phyloP scores from a whole-genome alignment of 2,797 vertebrate species.

The Molossus alvarezi region DNA sequence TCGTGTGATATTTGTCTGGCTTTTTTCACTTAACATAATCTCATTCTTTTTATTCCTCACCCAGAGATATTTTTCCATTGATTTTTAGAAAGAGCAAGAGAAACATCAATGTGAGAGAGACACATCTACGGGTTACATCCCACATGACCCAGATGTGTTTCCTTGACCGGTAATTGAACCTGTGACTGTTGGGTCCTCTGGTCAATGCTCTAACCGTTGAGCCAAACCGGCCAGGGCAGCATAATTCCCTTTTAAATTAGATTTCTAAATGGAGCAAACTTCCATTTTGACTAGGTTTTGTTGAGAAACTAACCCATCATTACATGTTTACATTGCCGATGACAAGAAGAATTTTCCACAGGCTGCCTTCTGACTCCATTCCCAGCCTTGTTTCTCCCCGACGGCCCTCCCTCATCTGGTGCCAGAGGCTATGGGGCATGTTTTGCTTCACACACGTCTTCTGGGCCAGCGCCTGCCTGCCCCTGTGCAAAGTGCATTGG shows the following conservation, averaged over 20 bases:
- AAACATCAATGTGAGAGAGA: neutral
- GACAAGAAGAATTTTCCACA: neutral
- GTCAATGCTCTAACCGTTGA: neutral
- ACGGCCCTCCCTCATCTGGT: no score
- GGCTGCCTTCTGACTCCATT: neutral
- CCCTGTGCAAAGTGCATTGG: neutral
- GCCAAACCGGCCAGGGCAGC: neutral
- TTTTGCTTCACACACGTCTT: neutral
- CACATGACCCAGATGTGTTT: no score
- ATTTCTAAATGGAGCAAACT: neutral
- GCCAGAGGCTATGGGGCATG: accelerated
- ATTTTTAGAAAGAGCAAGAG: neutral
- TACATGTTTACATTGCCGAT: neutral
- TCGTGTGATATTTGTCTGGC: neutral
- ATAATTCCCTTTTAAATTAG: neutral
- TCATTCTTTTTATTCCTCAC: neutral
- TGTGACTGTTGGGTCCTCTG: neutral
- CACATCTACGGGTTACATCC: neutral
- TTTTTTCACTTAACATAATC: neutral
- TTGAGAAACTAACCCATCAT: neutral
- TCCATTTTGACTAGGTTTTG: neutral
- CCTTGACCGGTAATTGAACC: neutral
- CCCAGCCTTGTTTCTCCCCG: neutral
- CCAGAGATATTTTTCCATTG: neutral
- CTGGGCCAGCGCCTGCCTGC: neutral